phyloP scores from a whole-genome alignment of 2,888 invertebrate genomes.

The Eledona agricola region DNA sequence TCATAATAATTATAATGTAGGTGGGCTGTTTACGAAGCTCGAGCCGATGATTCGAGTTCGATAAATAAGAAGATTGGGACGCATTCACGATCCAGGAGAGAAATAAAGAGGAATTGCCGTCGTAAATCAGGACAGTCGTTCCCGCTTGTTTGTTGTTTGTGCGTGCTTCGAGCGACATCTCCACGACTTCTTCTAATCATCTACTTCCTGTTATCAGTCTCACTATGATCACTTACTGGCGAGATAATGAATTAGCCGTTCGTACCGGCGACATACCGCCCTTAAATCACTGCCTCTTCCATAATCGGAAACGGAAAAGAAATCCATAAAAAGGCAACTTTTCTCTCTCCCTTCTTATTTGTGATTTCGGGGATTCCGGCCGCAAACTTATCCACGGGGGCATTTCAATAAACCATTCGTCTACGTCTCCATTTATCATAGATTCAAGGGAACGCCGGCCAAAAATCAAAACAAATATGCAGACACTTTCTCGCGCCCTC shows the following conservation, averaged over 20 bases:
- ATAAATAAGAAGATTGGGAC: constrained; percentile 59
- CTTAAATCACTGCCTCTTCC: constrained; percentile 43
- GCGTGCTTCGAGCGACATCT: constrained; percentile 55
- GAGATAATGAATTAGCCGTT: constrained; percentile 27
- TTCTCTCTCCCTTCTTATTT: constrained; percentile 49
- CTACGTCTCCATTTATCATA: constrained; percentile 59
- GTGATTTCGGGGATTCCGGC: constrained; percentile 51
- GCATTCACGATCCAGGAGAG: constrained; percentile 58
- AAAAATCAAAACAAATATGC: constrained; percentile 63
- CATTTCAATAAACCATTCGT: constrained; percentile 62
- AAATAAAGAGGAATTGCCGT: constrained; percentile 64
- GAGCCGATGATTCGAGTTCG: constrained; percentile 53
- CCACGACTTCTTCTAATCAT: constrained; percentile 58
- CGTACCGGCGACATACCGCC: constrained; percentile 6
- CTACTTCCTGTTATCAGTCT: constrained; percentile 54
- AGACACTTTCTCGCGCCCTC: constrained; percentile 56
- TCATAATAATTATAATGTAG: constrained; percentile 4
- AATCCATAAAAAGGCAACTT: constrained; percentile 49
- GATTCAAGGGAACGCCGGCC: constrained; percentile 50
- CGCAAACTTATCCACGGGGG: constrained; percentile 55
- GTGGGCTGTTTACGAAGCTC: constrained; percentile 16
- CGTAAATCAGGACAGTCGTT: constrained; percentile 60
- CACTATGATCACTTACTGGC: constrained; percentile 35
- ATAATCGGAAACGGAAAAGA: constrained; percentile 54
- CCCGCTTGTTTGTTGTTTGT: constrained; percentile 58